phyloP scores from a whole-genome alignment of 2,113 vertebrate genomes.

The Strix uralensis region DNA sequence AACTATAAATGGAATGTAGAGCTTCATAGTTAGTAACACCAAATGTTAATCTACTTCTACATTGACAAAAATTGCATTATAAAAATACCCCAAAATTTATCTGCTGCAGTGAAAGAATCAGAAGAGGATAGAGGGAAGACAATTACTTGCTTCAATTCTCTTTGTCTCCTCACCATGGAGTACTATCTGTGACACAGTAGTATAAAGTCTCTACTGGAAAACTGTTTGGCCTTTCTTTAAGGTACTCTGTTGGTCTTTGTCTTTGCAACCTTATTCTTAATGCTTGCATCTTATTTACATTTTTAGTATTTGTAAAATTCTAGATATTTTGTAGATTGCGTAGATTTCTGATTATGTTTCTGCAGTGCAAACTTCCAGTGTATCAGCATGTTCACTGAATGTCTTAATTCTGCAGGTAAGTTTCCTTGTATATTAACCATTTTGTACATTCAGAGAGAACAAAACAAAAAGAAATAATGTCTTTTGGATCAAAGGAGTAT shows the following conservation, averaged over 20 bases:
- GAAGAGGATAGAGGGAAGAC: neutral
- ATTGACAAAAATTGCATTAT: neutral
- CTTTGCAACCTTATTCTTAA: neutral
- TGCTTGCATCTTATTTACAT: neutral
- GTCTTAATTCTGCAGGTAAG: neutral
- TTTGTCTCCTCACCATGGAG: neutral
- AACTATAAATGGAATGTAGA: neutral
- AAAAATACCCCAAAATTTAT: neutral
- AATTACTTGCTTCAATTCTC: neutral
- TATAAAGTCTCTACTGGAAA: neutral
- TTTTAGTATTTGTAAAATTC: neutral
- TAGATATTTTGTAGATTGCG: neutral
- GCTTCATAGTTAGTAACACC: neutral
- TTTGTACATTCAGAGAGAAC: neutral
- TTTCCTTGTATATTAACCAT: neutral
- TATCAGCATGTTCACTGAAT: neutral
- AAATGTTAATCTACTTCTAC: neutral
- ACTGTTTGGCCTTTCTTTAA: neutral
- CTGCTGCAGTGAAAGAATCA: neutral
- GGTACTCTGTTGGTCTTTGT: accelerated
- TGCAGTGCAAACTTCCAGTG: neutral
- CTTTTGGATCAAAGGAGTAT: neutral
- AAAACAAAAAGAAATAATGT: neutral
- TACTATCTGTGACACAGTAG: neutral
- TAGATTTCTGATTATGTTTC: neutral